A percentile compares a stretch with the other conserved stretches of the same genome.
phyloP scores from a whole-genome alignment of 2,113 vertebrate genomes.

The Salvator merianae region DNA sequence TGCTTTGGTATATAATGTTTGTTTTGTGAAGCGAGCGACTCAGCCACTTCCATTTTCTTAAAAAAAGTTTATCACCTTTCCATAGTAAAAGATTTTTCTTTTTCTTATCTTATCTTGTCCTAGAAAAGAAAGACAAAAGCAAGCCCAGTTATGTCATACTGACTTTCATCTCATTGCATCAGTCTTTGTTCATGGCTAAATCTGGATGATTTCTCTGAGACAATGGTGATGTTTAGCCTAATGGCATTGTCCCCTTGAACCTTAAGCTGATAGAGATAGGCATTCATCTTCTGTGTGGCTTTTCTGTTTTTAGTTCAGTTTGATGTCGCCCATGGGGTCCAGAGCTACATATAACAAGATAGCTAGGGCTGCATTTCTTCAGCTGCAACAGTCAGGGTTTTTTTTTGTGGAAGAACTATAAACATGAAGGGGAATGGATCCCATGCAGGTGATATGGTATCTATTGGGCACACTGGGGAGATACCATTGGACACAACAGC shows the following conservation, averaged over 20 bases:
- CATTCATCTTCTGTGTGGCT: not conserved
- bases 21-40: not conserved
- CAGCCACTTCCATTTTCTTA: not conserved
- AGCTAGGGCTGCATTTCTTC: not conserved
- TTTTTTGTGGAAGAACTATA: not conserved
- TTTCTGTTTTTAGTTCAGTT: not conserved
- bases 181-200: not conserved
- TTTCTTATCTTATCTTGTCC: constrained; percentile 8
- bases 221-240: not conserved
- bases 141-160: not conserved
- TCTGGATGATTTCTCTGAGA: not conserved
- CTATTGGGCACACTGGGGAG: not conserved
- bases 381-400: not conserved
- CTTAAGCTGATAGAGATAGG: not conserved
- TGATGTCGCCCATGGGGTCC: not conserved
- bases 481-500: not conserved
- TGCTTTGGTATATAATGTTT: constrained; percentile 10
- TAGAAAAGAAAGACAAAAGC: not conserved
- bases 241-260: constrained; percentile 10
- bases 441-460: not conserved
- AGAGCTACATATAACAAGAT: not conserved
- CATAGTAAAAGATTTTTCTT: not conserved
- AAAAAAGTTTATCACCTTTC: not conserved
- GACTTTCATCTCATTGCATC: not conserved
- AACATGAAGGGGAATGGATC: not conserved